phyloP scores from a whole-genome alignment of 2,797 vertebrate species.

The Poecilia wingei region DNA sequence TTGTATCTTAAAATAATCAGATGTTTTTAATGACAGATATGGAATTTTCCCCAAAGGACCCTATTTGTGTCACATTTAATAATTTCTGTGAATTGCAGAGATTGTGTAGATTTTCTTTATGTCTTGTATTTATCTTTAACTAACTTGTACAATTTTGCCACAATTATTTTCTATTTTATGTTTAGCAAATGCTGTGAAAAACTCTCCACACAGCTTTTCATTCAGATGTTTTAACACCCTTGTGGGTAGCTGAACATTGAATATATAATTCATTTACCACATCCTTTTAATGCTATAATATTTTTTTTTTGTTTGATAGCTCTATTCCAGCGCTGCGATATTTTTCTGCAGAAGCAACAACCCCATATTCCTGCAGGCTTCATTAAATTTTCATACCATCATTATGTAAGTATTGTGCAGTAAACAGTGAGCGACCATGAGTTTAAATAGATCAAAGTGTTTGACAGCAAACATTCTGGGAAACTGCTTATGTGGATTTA shows the following conservation, averaged over 20 bases:
- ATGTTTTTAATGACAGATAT: neutral
- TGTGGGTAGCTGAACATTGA: neutral
- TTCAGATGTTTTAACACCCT: neutral
- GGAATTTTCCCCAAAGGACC: neutral
- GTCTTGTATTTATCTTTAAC: neutral
- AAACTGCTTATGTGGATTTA: constrained; percentile 4
- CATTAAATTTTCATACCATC: constrained; percentile 62
- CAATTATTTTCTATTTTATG: neutral
- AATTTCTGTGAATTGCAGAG: neutral
- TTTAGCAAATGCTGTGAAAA: neutral
- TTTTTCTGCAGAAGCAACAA: constrained; percentile 19
- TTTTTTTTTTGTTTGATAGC: constrained; percentile 17
- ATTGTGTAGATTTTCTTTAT: neutral
- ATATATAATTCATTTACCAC: constrained; percentile 6
- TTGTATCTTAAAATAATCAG: constrained; percentile 6
- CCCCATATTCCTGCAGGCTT: constrained; percentile 29
- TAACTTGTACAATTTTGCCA: neutral
- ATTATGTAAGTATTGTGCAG: constrained; percentile 42
- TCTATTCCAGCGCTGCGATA: constrained; percentile 9
- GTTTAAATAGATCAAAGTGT: constrained; percentile 37
- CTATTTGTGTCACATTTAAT: neutral
- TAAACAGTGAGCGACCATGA: constrained; percentile 35
- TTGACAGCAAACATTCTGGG: constrained; percentile 7
- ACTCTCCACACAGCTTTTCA: neutral
- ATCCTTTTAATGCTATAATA: constrained; percentile 22